Conservation (phyloP, 2,113 vertebrate genomes). For the Alces alces region DNA sequence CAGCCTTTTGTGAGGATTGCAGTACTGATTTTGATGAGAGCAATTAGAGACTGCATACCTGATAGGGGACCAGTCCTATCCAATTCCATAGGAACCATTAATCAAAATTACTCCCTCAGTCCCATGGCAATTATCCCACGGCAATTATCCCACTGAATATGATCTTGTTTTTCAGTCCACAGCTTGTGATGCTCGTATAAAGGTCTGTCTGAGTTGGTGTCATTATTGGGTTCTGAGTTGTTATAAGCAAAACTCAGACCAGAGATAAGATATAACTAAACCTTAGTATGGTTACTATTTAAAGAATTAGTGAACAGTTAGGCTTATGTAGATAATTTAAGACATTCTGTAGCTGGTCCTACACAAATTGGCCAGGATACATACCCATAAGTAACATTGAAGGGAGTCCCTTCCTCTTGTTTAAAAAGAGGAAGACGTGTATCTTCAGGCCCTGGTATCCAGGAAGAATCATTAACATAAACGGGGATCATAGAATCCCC, state of each 20-base stretch:
- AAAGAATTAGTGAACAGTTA: not conserved
- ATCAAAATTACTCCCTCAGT: not conserved
- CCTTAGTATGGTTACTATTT: not conserved
- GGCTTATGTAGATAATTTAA: not conserved
- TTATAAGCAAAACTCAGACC: not conserved
- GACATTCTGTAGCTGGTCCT: not conserved
- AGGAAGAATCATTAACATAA: not conserved
- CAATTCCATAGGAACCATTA: not conserved
- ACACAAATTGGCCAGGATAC: not conserved
- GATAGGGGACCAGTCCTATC: not conserved
- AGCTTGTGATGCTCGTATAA: not conserved
- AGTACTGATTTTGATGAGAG: not conserved
- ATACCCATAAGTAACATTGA: not conserved
- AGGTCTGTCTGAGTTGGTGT: not conserved
- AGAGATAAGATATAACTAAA: not conserved
- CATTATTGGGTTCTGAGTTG: not conserved
- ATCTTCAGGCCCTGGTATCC: not conserved
- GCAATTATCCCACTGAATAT: not conserved
- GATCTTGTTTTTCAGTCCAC: not conserved
- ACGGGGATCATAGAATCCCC: not conserved
- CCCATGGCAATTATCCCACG: not conserved
- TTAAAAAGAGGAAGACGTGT: not conserved
- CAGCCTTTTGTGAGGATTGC: not conserved
- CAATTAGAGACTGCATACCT: not conserved
- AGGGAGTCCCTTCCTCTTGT: not conserved